Evolutionary conservation across 2,797 vertebrate genomes (phyloP).

Genomic region (Prionace glauca): DNA sequence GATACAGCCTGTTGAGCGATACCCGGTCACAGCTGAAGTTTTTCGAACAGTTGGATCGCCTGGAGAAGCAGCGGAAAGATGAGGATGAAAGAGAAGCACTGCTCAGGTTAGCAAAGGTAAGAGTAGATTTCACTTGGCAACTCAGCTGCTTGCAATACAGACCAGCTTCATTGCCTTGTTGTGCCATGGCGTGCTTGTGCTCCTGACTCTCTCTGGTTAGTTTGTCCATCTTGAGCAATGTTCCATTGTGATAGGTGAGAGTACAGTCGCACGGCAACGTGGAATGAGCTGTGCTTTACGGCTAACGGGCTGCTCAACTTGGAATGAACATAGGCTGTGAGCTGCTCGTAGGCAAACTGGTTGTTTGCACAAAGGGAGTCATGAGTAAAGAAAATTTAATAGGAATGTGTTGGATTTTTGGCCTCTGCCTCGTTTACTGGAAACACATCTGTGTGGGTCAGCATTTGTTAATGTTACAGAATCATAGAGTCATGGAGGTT

Average conservation of each 20-base stretch:
- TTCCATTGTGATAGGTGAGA: background rate
- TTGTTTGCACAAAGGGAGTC: too few species aligned
- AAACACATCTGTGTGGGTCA: background rate
- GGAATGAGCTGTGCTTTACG: background rate
- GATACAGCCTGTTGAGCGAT: constrained; percentile 65
- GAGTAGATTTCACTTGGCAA: constrained; percentile 17
- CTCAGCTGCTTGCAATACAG: background rate
- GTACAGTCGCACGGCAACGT: background rate
- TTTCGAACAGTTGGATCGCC: constrained; percentile 77
- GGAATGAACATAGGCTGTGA: background rate
- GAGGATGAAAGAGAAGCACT: constrained; percentile 79
- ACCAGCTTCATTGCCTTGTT: background rate
- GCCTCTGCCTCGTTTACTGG: background rate
- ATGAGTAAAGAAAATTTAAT: too few species aligned
- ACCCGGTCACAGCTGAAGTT: constrained; percentile 80
- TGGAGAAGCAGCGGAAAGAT: constrained; percentile 76
- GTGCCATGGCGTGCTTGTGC: background rate
- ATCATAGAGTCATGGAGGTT: too few species aligned
- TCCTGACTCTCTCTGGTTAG: background rate
- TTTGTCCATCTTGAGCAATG: background rate
- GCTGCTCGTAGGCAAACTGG: too few species aligned
- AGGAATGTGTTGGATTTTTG: background rate
- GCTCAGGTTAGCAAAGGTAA: constrained; percentile 77
- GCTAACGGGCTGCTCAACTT: background rate
- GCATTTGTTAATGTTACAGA: background rate